Evolutionary conservation across 2,113 vertebrate genomes (phyloP).

Genomic region (Lepus americanus): DNA sequence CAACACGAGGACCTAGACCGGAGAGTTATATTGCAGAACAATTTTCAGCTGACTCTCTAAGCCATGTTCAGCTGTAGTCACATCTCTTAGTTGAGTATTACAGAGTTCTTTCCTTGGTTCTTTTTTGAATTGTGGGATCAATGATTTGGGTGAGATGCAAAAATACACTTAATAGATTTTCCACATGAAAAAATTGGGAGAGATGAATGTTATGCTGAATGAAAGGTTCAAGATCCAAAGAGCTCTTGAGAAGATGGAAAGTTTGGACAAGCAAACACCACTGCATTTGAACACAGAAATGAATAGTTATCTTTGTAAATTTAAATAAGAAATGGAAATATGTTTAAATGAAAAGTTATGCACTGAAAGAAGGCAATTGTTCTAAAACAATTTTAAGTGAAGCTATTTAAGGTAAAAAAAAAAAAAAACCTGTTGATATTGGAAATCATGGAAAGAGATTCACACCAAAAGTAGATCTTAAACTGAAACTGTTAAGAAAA

Average conservation of each 20-base stretch:
- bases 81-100: not conserved
- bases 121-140: not conserved
- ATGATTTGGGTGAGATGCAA: not conserved
- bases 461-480: not conserved
- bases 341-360: not conserved
- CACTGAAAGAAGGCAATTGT: not conserved
- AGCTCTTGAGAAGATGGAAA: not conserved
- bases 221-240: conserved; percentile 4
- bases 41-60: not conserved
- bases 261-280: not conserved
- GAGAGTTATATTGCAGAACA: not conserved
- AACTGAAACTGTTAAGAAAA: not conserved
- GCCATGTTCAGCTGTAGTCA: not conserved
- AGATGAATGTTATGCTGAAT: not conserved
- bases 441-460: not conserved
- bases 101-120: not conserved
- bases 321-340: too few species aligned
- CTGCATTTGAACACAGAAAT: not conserved
- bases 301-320: too few species aligned
- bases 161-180: not conserved
- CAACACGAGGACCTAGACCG: not conserved
- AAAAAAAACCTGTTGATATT: not conserved
- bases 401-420: too few species aligned
- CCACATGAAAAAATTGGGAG: not conserved
- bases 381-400: not conserved